Evolutionary conservation across 2,888 invertebrate species (phyloP).

Genomic region (Drosophila rubida): DNA sequence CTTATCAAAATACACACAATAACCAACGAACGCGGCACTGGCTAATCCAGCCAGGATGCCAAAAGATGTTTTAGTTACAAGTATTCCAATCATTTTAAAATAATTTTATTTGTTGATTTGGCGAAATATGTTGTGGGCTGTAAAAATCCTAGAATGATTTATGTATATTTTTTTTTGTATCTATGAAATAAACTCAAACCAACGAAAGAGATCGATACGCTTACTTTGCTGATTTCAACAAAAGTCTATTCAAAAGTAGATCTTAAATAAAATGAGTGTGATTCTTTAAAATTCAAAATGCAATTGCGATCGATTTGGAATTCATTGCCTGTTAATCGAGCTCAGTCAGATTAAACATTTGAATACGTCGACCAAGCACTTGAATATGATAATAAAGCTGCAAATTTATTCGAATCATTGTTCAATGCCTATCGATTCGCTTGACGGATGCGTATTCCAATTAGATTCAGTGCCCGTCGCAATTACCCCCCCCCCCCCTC

Average conservation of each 20-base stretch:
- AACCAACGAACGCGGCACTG: conserved; percentile 94
- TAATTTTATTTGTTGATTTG: conserved; percentile 30
- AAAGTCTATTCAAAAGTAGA: neutral
- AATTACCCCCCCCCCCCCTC: conserved; percentile 1
- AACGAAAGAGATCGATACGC: neutral
- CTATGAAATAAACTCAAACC: neutral
- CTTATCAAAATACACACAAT: conserved; percentile 98
- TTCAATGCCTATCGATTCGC: conserved; percentile 7
- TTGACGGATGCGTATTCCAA: conserved; percentile 13
- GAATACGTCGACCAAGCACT: neutral
- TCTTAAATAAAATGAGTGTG: neutral
- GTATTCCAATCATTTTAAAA: conserved; percentile 45
- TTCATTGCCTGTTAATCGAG: too few species aligned
- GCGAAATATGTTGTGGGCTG: conserved; percentile 35
- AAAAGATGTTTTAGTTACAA: conserved; percentile 76
- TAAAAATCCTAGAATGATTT: conserved; percentile 22
- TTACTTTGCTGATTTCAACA: conserved; percentile 12
- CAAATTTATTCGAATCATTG: neutral
- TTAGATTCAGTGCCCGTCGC: conserved; percentile 2
- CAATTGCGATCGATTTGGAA: too few species aligned
- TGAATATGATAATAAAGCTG: neutral
- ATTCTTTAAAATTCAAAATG: neutral
- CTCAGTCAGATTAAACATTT: too few species aligned
- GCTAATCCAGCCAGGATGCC: conserved; percentile 94
- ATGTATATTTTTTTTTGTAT: neutral